phyloP scores from a whole-genome alignment of 2,888 invertebrate species.

The Lagria hirta region DNA sequence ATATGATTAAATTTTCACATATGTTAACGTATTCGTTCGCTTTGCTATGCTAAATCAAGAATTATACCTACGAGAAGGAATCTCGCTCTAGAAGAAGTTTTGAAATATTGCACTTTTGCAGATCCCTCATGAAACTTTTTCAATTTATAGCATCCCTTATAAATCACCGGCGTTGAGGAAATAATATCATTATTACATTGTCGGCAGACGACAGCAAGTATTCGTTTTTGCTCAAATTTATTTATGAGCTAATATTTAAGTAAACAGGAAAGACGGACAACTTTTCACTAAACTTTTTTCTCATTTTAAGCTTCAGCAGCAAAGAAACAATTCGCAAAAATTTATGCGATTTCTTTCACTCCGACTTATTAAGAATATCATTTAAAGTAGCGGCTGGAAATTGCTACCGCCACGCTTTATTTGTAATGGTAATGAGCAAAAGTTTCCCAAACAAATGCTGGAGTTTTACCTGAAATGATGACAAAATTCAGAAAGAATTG shows the following conservation, averaged over 20 bases:
- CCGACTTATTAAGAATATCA: constrained; percentile 22
- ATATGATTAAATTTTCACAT: constrained; percentile 32
- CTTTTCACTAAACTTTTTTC: constrained; percentile 12
- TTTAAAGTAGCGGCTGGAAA: constrained; percentile 21
- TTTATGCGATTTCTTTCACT: constrained; percentile 11
- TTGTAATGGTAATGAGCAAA: constrained; percentile 25
- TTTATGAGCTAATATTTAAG: constrained; percentile 52
- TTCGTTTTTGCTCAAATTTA: constrained; percentile 50
- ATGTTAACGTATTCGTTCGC: background rate
- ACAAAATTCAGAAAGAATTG: no score
- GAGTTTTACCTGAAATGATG: constrained; percentile 10
- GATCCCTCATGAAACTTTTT: constrained; percentile 37
- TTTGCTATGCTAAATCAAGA: background rate
- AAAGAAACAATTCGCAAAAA: constrained; percentile 6
- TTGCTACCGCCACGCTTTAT: constrained; percentile 16
- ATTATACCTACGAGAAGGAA: background rate
- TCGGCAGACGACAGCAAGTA: constrained; percentile 43
- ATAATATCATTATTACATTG: constrained; percentile 53
- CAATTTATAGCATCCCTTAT: constrained; percentile 46
- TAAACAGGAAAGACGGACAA: constrained; percentile 41
- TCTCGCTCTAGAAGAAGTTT: constrained; percentile 8
- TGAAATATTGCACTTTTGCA: constrained; percentile 14
- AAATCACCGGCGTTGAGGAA: constrained; percentile 49
- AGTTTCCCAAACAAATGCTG: constrained; percentile 13
- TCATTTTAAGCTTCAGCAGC: constrained; percentile 4